These are phyloP conservation scores for Drosophila watanabei DNA, from an alignment of 1,140 invertebrate genomes.

Conservation along the genomic window DNA sequence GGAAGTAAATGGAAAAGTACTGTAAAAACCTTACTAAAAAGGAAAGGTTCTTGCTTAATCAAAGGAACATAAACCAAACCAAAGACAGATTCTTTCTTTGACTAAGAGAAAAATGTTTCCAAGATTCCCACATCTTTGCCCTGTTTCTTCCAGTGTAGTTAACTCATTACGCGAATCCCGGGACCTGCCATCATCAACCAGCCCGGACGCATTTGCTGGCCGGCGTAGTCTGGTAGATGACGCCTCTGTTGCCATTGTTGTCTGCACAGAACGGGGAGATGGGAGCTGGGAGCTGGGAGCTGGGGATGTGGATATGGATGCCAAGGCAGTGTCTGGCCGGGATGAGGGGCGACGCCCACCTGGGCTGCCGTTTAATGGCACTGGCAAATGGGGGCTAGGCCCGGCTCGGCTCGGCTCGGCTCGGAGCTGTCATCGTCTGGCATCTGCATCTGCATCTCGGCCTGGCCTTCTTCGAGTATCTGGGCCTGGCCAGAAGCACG, in stretches of 20 bases:
- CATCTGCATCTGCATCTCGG: slow-evolving; percentile 53
- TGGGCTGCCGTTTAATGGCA: slow-evolving; percentile 72
- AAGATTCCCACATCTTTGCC: no score
- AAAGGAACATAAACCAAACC: no score
- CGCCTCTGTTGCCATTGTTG: slow-evolving; percentile 61
- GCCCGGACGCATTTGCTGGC: slow-evolving; percentile 48
- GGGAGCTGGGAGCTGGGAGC: background rate
- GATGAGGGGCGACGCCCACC: slow-evolving; percentile 65
- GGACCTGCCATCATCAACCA: slow-evolving; percentile 47
- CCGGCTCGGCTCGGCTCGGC: slow-evolving; percentile 15
- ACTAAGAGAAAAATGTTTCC: no score
- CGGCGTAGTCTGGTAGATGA: slow-evolving; percentile 57
- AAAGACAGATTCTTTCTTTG: no score
- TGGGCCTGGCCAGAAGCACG: slow-evolving; percentile 51
- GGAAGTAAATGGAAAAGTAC: background rate
- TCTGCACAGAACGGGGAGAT: slow-evolving; percentile 12
- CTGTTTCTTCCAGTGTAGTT: background rate
- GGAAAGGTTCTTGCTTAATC: no score
- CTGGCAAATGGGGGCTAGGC: slow-evolving; percentile 57
- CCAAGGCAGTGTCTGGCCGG: slow-evolving; percentile 35
- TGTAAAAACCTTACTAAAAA: no score
- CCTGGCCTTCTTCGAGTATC: slow-evolving; percentile 34
- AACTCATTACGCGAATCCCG: slow-evolving; percentile 48
- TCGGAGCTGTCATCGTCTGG: slow-evolving; percentile 58
- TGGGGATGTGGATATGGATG: slow-evolving; percentile 4